Evolutionary conservation across 2,888 invertebrate genomes (phyloP).

Genomic region (Hydraecia micacea): DNA sequence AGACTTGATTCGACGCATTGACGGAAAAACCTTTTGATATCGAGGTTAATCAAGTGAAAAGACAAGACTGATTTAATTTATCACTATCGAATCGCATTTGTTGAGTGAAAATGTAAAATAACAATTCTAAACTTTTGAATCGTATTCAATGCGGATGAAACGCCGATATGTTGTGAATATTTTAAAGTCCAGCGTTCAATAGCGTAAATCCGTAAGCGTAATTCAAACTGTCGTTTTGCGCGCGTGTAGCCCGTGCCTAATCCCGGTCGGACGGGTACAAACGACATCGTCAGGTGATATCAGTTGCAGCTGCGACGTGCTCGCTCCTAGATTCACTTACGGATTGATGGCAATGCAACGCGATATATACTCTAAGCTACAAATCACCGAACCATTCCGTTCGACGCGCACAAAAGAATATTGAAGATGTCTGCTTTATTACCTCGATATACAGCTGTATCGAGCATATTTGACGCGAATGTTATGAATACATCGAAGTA

Average conservation of each 20-base stretch:
- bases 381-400: constrained; percentile 74
- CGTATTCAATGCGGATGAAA: constrained; percentile 43
- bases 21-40: constrained; percentile 56
- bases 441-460: constrained; percentile 50
- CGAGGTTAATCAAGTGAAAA: constrained; percentile 54
- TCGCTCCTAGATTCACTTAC: constrained; percentile 81
- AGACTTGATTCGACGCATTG: constrained; percentile 61
- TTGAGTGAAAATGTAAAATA: constrained; percentile 11
- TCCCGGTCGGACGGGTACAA: constrained; percentile 82
- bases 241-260: constrained; percentile 75
- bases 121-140: constrained; percentile 17
- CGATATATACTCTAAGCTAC: constrained; percentile 76
- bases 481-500: constrained; percentile 39
- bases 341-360: constrained; percentile 84
- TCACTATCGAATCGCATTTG: constrained; percentile 3
- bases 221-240: constrained; percentile 77
- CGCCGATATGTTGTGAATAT: constrained; percentile 56
- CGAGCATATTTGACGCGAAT: constrained; percentile 38
- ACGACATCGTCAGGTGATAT: constrained; percentile 86
- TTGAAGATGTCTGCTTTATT: constrained; percentile 63
- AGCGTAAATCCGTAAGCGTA: constrained; percentile 74
- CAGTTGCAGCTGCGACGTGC: constrained; percentile 82
- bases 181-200: constrained; percentile 61
- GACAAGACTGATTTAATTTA: constrained; percentile 40
- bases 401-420: constrained; percentile 68